Percentiles rank a stretch among this genome's conserved stretches.
Evolutionary conservation across 2,888 invertebrate genomes (phyloP).

Genomic region (Latheticus oryzae): DNA sequence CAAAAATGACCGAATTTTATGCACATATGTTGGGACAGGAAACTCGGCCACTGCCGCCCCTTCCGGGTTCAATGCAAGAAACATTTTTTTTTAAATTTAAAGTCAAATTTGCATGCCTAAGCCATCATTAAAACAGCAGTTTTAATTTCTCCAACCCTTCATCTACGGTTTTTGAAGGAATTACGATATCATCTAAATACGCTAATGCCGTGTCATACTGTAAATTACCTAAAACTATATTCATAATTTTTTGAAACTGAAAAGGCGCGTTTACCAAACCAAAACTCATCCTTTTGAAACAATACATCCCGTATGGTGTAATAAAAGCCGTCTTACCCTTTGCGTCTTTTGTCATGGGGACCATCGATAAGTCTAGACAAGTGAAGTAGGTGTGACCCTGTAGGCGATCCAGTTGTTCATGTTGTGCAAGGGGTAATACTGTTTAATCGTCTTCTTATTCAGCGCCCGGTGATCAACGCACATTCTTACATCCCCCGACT

Average conservation of each 20-base stretch:
- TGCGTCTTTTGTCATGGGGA: constrained; percentile 20
- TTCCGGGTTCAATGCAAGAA: constrained; percentile 33
- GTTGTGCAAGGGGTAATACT: not conserved
- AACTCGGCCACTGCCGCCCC: constrained; percentile 8
- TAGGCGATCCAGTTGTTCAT: not conserved
- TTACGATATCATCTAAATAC: not conserved
- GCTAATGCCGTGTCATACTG: constrained; percentile 7
- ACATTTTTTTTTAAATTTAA: too few relatives aligned
- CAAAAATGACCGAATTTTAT: constrained; percentile 25
- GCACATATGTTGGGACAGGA: not conserved
- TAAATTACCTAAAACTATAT: constrained; percentile 19
- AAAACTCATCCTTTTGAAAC: not conserved
- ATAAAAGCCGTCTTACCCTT: not conserved
- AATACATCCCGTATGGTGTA: not conserved
- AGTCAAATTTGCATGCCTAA: not conserved
- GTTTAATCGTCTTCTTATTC: not conserved
- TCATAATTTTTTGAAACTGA: constrained; percentile 13
- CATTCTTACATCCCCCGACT: not conserved
- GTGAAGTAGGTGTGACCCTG: not conserved
- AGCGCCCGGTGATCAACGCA: not conserved
- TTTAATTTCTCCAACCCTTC: not conserved
- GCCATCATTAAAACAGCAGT: not conserved
- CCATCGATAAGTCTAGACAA: not conserved
- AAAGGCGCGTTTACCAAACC: constrained; percentile 14
- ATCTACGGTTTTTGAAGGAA: not conserved